phyloP scores from a whole-genome alignment of 2,113 vertebrate species.

The Fulmarus glacialis region DNA sequence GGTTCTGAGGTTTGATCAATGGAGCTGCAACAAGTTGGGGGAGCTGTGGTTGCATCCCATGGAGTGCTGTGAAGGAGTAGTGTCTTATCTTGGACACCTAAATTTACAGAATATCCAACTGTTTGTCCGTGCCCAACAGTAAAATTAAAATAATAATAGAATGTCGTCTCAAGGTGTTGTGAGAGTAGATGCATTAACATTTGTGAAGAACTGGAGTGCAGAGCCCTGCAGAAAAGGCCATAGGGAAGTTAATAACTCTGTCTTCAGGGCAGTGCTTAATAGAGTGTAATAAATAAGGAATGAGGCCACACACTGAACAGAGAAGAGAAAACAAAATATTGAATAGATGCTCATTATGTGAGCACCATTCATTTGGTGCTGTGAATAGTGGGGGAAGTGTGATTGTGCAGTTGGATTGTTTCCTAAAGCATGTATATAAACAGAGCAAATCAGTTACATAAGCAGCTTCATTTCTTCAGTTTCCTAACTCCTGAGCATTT shows the following conservation, averaged over 20 bases:
- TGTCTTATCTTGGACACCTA: neutral
- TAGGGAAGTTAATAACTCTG: neutral
- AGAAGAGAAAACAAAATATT: conserved; percentile 47
- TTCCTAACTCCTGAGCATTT: neutral
- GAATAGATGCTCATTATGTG: conserved; percentile 27
- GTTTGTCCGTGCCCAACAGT: neutral
- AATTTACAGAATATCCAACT: neutral
- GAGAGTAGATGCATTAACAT: neutral
- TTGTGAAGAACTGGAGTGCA: neutral
- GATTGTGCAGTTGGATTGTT: neutral
- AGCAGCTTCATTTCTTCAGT: neutral
- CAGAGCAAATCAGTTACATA: neutral
- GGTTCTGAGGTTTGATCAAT: neutral
- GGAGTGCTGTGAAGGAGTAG: neutral
- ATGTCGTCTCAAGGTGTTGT: neutral
- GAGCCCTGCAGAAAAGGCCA: neutral
- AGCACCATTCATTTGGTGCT: neutral
- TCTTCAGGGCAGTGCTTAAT: neutral
- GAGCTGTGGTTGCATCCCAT: neutral
- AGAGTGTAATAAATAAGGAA: conserved; percentile 28
- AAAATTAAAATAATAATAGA: neutral
- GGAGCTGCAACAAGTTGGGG: neutral
- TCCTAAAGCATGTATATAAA: neutral
- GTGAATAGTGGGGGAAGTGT: neutral
- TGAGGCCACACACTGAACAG: conserved; percentile 19